phyloP scores from a whole-genome alignment of 2,888 invertebrate species.

The Coenonympha glycerion region DNA sequence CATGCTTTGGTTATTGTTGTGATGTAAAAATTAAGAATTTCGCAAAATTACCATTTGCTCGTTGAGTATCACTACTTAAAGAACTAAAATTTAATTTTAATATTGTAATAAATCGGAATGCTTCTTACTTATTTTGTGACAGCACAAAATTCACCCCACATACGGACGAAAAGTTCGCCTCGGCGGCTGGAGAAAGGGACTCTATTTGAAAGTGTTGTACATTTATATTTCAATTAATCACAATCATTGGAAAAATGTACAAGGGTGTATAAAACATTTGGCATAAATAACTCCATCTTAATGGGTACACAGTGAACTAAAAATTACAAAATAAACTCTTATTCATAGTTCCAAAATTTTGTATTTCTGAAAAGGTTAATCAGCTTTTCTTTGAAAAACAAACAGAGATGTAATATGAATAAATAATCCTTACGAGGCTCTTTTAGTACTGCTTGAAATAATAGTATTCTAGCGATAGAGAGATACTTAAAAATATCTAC shows the following conservation, averaged over 20 bases:
- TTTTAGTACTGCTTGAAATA: constrained; percentile 50
- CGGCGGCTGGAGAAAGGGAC: constrained; percentile 11
- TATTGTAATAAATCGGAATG: too few species aligned
- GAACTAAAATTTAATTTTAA: too few species aligned
- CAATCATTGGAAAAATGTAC: constrained; percentile 49
- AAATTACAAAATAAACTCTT: constrained; percentile 54
- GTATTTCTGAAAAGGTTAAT: constrained; percentile 53
- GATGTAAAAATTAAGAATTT: too few species aligned
- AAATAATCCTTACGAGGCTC: constrained; percentile 48
- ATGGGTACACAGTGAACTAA: constrained; percentile 49
- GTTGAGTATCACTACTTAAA: too few species aligned
- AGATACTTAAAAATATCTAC: too few species aligned
- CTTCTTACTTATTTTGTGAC: neutral
- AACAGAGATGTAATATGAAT: neutral
- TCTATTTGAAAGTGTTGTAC: constrained; percentile 13
- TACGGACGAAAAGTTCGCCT: constrained; percentile 11
- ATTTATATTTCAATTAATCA: constrained; percentile 47
- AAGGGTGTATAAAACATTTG: constrained; percentile 63
- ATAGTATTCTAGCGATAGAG: too few species aligned
- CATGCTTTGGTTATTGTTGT: too few species aligned
- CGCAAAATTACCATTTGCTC: too few species aligned
- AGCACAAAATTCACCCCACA: neutral
- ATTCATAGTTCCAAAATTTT: constrained; percentile 50
- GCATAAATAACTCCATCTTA: constrained; percentile 55
- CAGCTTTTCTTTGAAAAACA: constrained; percentile 36